These are phyloP conservation scores for Alethe diademata DNA, from an alignment of 2,113 vertebrate species.

Conservation along the genomic window DNA sequence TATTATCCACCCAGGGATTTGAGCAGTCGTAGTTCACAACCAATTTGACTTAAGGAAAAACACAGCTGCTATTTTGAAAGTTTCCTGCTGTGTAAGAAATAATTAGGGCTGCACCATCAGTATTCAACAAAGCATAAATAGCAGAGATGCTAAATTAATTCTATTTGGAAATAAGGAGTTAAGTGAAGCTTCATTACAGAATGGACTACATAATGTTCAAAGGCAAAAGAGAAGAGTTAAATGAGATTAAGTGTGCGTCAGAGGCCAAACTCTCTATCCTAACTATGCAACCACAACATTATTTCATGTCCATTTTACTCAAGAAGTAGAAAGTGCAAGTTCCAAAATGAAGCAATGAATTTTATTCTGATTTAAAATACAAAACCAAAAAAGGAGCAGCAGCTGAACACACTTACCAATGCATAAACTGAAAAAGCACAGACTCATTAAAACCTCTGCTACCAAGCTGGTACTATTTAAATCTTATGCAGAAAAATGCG, in stretches of 20 bases:
- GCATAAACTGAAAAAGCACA: neutral
- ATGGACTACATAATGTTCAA: neutral
- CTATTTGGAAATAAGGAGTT: neutral
- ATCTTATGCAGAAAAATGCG: rapidly evolving
- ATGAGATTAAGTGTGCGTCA: neutral
- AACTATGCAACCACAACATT: neutral
- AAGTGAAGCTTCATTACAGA: neutral
- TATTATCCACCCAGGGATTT: constrained; percentile 35
- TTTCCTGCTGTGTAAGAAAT: constrained; percentile 63
- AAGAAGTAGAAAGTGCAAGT: neutral
- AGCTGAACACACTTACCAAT: neutral
- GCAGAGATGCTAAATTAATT: neutral
- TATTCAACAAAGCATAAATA: neutral
- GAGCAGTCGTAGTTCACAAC: constrained; percentile 7
- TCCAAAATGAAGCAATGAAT: neutral
- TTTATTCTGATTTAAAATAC: neutral
- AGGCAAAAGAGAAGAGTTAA: neutral
- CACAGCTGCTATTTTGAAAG: constrained; percentile 57
- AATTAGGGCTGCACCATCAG: constrained; percentile 34
- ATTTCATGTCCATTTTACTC: neutral
- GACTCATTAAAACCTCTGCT: neutral
- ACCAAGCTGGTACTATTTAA: neutral
- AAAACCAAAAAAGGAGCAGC: neutral
- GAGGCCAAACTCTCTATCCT: neutral
- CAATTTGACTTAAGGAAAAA: constrained; percentile 55